Evolutionary conservation across 2,113 vertebrate species (phyloP).

Genomic region (Cyanoramphus novaezelandiae): DNA sequence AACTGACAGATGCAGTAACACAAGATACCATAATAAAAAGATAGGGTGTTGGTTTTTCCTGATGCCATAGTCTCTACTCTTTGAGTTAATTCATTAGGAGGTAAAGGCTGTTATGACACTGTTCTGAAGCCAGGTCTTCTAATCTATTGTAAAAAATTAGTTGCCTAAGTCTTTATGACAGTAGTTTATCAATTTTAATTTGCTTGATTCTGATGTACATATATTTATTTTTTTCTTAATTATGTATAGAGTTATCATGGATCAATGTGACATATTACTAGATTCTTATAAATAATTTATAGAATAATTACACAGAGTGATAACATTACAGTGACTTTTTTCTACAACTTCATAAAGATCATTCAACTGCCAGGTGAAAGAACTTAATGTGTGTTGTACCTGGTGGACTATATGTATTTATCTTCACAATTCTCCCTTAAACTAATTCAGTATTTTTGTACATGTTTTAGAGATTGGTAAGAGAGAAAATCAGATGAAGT

Average conservation of each 20-base stretch:
- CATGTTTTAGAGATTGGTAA: background rate
- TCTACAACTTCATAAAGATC: constrained; percentile 42
- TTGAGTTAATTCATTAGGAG: background rate
- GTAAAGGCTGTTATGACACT: background rate
- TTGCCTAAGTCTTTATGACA: background rate
- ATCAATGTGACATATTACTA: constrained; percentile 29
- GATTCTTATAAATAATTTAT: constrained; percentile 60
- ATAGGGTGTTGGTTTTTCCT: background rate
- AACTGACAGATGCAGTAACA: background rate
- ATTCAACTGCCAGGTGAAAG: background rate
- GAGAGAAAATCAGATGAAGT: background rate
- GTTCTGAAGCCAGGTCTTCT: background rate
- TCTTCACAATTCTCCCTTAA: background rate
- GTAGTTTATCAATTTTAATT: background rate
- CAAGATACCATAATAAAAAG: background rate
- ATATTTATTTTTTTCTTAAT: constrained; percentile 27
- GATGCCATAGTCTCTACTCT: background rate
- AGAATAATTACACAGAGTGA: constrained; percentile 35
- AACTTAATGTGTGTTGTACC: background rate
- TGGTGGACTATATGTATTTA: background rate
- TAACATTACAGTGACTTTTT: constrained; percentile 60
- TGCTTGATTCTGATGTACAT: background rate
- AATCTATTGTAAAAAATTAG: background rate
- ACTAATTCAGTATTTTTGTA: background rate
- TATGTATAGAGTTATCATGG: constrained; percentile 30